Conservation (phyloP, 1,140 invertebrate species). For the Heliconius congener region DNA sequence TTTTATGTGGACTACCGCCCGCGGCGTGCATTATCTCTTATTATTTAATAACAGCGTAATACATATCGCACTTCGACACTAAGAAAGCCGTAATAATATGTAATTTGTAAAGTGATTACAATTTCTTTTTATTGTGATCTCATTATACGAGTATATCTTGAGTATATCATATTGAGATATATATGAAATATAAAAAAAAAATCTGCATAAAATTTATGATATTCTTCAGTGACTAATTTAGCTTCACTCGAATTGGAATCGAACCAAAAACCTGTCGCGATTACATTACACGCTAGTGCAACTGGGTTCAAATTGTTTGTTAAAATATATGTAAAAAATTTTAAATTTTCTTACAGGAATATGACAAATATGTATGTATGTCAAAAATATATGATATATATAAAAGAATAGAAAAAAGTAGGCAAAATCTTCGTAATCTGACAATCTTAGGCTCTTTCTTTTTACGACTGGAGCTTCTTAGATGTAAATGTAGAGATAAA, state of each 20-base stretch:
- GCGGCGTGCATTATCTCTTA: neutral
- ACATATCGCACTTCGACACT: neutral
- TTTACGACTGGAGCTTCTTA: slow-evolving; percentile 54
- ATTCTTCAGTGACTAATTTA: too few relatives aligned
- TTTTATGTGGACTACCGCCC: slow-evolving; percentile 14
- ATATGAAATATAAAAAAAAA: too few relatives aligned
- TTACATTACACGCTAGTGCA: too few relatives aligned
- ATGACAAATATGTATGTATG: too few relatives aligned
- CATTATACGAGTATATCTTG: too few relatives aligned
- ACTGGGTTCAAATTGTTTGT: too few relatives aligned
- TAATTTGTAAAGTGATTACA: neutral
- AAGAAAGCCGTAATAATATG: neutral
- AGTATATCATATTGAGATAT: too few relatives aligned
- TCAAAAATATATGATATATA: neutral
- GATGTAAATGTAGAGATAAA: slow-evolving; percentile 52
- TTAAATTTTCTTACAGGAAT: too few relatives aligned
- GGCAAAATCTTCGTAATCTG: neutral
- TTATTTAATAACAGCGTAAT: slow-evolving; percentile 1
- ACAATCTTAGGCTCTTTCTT: slow-evolving; percentile 8
- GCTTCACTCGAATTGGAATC: too few relatives aligned
- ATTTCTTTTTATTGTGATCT: neutral
- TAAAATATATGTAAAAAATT: too few relatives aligned
- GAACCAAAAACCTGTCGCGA: too few relatives aligned
- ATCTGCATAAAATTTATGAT: too few relatives aligned
- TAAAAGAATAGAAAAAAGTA: neutral